These are phyloP conservation scores for Cephus pulcher DNA, from an alignment of 2,888 invertebrate species.

Conservation along the genomic window DNA sequence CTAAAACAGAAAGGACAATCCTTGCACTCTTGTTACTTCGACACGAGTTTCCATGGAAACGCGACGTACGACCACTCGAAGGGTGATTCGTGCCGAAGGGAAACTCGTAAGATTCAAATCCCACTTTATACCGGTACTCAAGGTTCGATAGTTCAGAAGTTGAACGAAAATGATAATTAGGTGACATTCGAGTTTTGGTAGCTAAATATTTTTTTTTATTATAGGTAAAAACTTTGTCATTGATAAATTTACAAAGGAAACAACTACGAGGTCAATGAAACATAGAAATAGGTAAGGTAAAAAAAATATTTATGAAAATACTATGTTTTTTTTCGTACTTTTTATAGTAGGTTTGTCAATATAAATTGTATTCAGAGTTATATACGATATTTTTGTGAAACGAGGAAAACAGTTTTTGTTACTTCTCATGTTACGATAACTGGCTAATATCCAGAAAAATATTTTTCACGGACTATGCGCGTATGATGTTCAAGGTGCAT, in stretches of 20 bases:
- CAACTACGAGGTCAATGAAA: background rate
- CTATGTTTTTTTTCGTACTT: too few relatives aligned
- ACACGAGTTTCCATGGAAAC: background rate
- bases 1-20: constrained; percentile 40
- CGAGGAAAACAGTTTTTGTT: background rate
- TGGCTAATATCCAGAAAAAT: constrained; percentile 2
- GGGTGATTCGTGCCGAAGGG: background rate
- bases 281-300: background rate
- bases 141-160: background rate
- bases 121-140: background rate
- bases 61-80: background rate
- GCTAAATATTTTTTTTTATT: background rate
- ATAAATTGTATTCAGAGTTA: too few relatives aligned
- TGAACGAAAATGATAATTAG: background rate
- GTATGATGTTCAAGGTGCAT: too few relatives aligned
- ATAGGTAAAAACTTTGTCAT: background rate
- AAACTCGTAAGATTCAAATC: background rate
- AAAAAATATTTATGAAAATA: background rate
- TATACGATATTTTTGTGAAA: too few relatives aligned
- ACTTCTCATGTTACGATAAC: background rate
- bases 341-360: too few relatives aligned
- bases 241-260: background rate
- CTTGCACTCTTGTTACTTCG: background rate
- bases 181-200: background rate
- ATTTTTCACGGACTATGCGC: too few relatives aligned